Conservation (phyloP, 2,888 invertebrate genomes). For the Hypomecis punctinalis region DNA sequence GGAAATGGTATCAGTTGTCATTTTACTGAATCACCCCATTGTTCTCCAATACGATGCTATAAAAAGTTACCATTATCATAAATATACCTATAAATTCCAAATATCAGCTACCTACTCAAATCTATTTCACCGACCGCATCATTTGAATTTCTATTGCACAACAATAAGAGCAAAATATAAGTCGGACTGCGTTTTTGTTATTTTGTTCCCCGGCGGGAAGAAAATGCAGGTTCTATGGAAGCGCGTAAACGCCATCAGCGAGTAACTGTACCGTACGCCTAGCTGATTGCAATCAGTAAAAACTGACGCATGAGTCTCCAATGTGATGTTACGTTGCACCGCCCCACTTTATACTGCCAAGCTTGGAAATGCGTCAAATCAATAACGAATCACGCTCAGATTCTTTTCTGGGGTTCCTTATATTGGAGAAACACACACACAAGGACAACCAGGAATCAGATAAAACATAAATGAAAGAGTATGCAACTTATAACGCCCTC, state of each 20-base stretch:
- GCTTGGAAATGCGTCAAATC: neutral
- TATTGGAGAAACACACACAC: too few species aligned
- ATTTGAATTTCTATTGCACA: conserved; percentile 14
- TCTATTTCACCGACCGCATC: neutral
- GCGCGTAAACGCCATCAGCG: conserved; percentile 50
- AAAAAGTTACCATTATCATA: too few species aligned
- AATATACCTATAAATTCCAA: too few species aligned
- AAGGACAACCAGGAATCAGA: too few species aligned
- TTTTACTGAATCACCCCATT: too few species aligned
- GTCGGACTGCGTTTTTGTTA: neutral
- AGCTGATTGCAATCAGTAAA: conserved; percentile 61
- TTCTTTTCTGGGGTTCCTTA: too few species aligned
- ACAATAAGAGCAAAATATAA: conserved; percentile 3
- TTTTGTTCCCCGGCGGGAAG: conserved; percentile 1
- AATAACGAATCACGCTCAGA: too few species aligned
- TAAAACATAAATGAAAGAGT: too few species aligned
- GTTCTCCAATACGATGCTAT: too few species aligned
- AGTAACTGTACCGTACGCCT: conserved; percentile 63
- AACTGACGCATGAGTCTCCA: conserved; percentile 56
- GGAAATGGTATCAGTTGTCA: too few species aligned
- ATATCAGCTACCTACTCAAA: neutral
- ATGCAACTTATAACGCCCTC: too few species aligned
- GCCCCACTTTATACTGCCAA: conserved; percentile 6
- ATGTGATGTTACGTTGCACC: conserved; percentile 41
- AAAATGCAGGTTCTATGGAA: conserved; percentile 45